These are phyloP conservation scores for Campopleginae sp. DNA, from an alignment of 2,888 invertebrate genomes.

Conservation along the genomic window DNA sequence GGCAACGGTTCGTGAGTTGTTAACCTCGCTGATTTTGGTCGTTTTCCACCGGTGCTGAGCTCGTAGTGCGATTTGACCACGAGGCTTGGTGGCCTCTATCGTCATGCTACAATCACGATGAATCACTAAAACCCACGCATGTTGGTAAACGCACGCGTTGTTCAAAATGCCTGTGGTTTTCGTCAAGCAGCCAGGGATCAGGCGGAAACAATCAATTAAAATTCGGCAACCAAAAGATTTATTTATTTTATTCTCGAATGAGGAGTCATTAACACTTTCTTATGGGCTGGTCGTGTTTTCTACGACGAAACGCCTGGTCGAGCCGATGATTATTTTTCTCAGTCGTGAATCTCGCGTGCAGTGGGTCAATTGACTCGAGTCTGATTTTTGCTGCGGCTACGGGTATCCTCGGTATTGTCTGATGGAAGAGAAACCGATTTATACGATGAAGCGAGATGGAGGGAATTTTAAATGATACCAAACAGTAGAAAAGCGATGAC, in stretches of 20 bases:
- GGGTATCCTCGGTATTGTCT: too few relatives aligned
- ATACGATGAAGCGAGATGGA: background rate
- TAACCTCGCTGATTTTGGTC: constrained; percentile 50
- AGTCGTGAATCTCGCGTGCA: too few relatives aligned
- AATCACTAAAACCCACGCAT: constrained; percentile 31
- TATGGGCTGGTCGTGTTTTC: too few relatives aligned
- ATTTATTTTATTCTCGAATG: background rate
- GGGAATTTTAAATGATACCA: background rate
- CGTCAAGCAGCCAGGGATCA: background rate
- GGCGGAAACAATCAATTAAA: background rate
- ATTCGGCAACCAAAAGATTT: background rate
- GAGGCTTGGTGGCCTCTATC: constrained; percentile 26
- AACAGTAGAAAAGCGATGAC: background rate
- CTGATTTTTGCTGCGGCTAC: background rate
- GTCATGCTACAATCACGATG: constrained; percentile 24
- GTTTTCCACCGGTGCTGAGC: constrained; percentile 32
- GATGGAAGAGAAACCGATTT: too few relatives aligned
- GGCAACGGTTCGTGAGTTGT: constrained; percentile 64
- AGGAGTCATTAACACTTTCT: background rate
- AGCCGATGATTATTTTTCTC: too few relatives aligned
- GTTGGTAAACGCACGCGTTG: constrained; percentile 27
- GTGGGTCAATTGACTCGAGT: too few relatives aligned
- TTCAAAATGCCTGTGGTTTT: constrained; percentile 25
- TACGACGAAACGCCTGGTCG: background rate
- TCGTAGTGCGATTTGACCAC: constrained; percentile 38